phyloP scores from a whole-genome alignment of 2,113 vertebrate species.

The Propithecus coquereli region DNA sequence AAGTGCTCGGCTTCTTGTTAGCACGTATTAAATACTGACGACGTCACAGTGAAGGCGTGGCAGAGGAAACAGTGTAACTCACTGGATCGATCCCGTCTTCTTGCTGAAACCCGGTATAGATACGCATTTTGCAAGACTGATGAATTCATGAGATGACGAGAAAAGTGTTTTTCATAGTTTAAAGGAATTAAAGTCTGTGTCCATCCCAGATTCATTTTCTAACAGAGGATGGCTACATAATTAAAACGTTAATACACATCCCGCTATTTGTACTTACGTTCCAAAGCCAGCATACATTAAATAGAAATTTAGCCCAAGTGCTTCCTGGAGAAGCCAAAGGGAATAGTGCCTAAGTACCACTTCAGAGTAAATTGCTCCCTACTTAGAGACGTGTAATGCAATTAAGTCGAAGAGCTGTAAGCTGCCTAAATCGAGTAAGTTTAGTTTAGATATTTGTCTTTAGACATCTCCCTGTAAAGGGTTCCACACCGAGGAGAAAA shows the following conservation, averaged over 20 bases:
- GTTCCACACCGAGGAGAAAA: conserved; percentile 14
- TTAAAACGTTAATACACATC: conserved; percentile 55
- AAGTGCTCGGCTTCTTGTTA: conserved; percentile 78
- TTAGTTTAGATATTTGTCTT: conserved; percentile 76
- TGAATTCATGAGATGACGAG: not conserved
- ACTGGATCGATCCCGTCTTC: not conserved
- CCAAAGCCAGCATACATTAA: conserved; percentile 55
- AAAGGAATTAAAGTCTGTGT: conserved; percentile 31
- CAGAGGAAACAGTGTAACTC: not conserved
- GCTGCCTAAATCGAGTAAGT: conserved; percentile 69
- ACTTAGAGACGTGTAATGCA: conserved; percentile 81
- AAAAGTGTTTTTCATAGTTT: conserved; percentile 56
- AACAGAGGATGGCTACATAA: conserved; percentile 13
- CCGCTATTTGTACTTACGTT: not conserved
- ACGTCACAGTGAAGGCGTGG: conserved; percentile 24
- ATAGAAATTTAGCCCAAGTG: conserved; percentile 63
- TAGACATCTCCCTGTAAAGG: conserved; percentile 37
- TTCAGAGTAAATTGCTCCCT: conserved; percentile 83
- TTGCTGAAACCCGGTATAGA: not conserved
- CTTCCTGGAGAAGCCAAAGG: conserved; percentile 74
- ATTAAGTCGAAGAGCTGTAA: conserved; percentile 80
- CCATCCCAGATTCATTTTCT: conserved; percentile 27
- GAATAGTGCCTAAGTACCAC: conserved; percentile 76
- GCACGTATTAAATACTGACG: conserved; percentile 70
- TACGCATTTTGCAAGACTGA: not conserved